Base-by-base conservation (phyloP, 2,888 invertebrate species). In the Cosmopolites sordidus region DNA sequence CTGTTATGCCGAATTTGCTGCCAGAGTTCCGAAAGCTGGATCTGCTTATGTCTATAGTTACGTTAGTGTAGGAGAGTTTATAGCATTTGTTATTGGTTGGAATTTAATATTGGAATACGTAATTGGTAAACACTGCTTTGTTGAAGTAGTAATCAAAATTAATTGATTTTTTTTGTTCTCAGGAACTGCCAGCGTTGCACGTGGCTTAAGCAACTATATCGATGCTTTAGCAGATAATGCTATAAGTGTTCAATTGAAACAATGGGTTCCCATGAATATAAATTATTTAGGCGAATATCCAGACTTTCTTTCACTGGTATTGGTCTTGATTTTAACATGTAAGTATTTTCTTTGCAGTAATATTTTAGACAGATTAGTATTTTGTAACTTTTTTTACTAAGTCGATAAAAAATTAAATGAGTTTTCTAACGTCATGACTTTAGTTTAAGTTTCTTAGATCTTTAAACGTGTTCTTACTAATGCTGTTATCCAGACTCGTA, bases 41-140 rank as follows among this genome's bases (percentile, higher is more conserved):
- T 89, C 89, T 16, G 91, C 91, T 0, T 92, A 92, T 69, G 83
- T 90, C 22, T 92, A 91, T 74, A 89, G 87, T 69, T 92, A 91
- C 70, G 89, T 90, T 14, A 81, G 80, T 45, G 82, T 89, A 30
- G 90, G 90, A 2, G 90, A 91, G 73, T 82, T 89, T 63, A 80
- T 86, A 48, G 90, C 89, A 2, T 90, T 87, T 67, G 77, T 86
- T 9, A 89, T 91, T 62, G 90, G 90, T 29, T 91, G 90, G 90
- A 90, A 89, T 73, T 76, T 91, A 37, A 85, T 90, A 58, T 68
- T 89, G 66, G 89, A 89, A 70, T 88, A 88, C 70, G 82, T 86
- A 14, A 86, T 89, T 60, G 88, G 86, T 83, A 72, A 75, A 74
- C 69, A 39, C 17, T 5, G 5, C 17, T n/a, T 18, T 3, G 11